These are phyloP conservation scores for Glaucidium brasilianum DNA, from an alignment of 2,113 vertebrate species.

Conservation along the genomic window DNA sequence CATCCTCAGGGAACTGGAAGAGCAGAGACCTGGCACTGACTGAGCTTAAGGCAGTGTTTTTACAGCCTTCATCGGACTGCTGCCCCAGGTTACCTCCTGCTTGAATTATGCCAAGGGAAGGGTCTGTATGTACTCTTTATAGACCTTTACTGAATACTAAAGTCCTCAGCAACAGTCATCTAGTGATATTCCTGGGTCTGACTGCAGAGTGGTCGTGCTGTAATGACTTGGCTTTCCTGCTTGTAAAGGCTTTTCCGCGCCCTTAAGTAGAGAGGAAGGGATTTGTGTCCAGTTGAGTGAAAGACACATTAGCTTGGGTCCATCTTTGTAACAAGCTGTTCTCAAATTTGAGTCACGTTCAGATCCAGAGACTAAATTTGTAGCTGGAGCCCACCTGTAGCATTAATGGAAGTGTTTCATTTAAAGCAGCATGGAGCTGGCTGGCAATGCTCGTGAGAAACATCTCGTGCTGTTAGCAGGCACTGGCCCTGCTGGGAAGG, in stretches of 20 bases:
- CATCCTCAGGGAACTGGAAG: not conserved
- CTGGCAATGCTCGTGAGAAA: not conserved
- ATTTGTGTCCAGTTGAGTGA: not conserved
- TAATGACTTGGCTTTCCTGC: not conserved
- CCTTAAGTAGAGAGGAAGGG: not conserved
- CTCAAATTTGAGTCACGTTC: not conserved
- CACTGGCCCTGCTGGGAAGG: not conserved
- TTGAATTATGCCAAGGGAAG: not conserved
- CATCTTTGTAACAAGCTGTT: not conserved
- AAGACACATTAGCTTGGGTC: not conserved
- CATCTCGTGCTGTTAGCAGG: not conserved
- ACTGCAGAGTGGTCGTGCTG: not conserved
- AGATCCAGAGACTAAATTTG: not conserved
- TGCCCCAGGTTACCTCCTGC: not conserved
- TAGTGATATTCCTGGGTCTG: not conserved
- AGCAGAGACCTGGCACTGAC: not conserved
- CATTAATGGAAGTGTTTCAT: slow-evolving; percentile 26
- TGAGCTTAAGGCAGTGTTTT: not conserved
- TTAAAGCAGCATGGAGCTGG: slow-evolving; percentile 26
- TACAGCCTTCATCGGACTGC: not conserved
- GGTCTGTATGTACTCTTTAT: not conserved
- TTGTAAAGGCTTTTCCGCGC: not conserved
- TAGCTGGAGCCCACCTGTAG: not conserved
- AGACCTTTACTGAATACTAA: not conserved
- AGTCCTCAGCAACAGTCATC: not conserved